phyloP scores from a whole-genome alignment of 2,113 vertebrate species.

The cattle (Bos taurus) region DNA sequence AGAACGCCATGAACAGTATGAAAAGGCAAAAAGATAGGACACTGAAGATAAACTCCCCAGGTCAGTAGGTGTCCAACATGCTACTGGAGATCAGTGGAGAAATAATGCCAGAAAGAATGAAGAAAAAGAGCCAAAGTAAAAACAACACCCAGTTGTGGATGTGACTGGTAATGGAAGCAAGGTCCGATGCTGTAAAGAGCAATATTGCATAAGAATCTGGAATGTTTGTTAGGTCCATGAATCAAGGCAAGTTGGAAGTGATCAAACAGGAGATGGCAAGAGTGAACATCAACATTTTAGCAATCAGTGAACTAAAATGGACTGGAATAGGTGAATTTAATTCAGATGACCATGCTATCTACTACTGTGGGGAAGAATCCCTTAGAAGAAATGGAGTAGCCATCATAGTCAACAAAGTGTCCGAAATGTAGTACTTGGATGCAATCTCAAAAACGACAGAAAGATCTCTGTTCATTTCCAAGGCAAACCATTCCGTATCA shows the following conservation, averaged over 20 bases:
- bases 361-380: neutral
- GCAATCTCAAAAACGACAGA: neutral
- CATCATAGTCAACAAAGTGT: neutral
- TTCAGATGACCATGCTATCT: neutral
- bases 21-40: neutral
- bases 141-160: neutral
- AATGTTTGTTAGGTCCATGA: neutral
- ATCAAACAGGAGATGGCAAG: neutral
- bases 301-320: neutral
- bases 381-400: neutral
- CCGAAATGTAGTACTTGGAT: neutral
- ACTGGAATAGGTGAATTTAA: neutral
- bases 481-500: neutral
- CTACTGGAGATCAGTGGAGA: neutral
- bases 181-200: fast-evolving
- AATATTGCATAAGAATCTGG: neutral
- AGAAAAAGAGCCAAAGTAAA: neutral
- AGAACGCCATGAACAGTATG: neutral
- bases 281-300: neutral
- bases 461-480: neutral
- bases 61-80: neutral
- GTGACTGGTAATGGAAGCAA: neutral
- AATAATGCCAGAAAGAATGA: neutral
- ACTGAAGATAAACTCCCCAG: neutral
- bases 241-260: neutral